Percentiles rank a stretch among this genome's conserved stretches.
phyloP scores from a whole-genome alignment of 2,113 vertebrate genomes.

The Ailuropoda melanoleuca region DNA sequence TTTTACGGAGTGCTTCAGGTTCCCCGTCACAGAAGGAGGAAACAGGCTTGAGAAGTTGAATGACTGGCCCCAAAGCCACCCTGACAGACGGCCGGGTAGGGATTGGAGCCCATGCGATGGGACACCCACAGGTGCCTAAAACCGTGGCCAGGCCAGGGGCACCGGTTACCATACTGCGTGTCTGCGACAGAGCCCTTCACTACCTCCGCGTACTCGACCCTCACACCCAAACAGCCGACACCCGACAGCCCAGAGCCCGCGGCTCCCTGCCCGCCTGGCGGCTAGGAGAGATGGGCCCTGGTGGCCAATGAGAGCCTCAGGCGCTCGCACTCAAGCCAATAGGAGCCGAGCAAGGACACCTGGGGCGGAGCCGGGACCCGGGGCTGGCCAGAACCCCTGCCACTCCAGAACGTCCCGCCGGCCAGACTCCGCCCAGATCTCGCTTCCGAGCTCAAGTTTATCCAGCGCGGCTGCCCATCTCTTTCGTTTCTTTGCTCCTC shows the following conservation, averaged over 20 bases:
- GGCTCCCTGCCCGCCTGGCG: accelerated
- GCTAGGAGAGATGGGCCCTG: not conserved
- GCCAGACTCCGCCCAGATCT: too few species aligned
- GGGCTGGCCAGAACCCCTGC: not conserved
- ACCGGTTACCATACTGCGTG: not conserved
- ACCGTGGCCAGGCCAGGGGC: not conserved
- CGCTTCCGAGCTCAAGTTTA: not conserved
- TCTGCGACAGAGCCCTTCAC: not conserved
- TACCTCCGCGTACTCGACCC: too few species aligned
- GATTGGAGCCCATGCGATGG: not conserved
- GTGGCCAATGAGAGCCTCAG: not conserved
- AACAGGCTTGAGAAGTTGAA: not conserved
- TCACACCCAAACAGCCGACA: accelerated
- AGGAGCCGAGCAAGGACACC: not conserved
- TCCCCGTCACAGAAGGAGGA: not conserved
- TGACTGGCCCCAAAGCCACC: too few species aligned
- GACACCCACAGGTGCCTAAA: not conserved
- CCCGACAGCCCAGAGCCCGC: not conserved
- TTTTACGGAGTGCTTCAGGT: not conserved
- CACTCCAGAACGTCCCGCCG: not conserved
- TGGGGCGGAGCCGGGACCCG: not conserved
- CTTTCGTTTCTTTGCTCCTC: not conserved
- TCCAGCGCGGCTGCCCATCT: not conserved
- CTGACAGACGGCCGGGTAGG: too few species aligned
- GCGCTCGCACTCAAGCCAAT: not conserved